Base-by-base conservation (phyloP, 2,113 vertebrate species). In the Trogon surrucura region DNA sequence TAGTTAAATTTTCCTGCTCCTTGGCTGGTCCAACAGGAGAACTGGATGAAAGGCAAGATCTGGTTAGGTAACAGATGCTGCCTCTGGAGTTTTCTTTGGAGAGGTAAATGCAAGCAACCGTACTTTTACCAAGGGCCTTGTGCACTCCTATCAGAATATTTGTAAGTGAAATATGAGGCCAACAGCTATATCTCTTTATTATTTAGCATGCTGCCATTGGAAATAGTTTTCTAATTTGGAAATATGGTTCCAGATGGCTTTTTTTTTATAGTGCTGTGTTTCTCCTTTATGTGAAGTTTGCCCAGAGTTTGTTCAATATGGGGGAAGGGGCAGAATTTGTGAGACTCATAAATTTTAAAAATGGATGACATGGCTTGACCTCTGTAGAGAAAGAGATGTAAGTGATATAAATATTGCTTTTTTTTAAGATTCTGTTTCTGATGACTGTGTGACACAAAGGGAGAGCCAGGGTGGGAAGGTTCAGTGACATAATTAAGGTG, bases 21-120 rank as follows among this genome's bases (percentile, higher is more conserved):
- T 86, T 86, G 72, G 30, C 67, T 72, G 61, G 38, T 92, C 83
- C 80, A 81, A 53, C 50, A 91, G 74, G 71, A 97, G 91, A 92
- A 70, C 50, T 79, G 83, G 47, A 89, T 85, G 88, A 72, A 75
- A 92, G 62, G 75, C 71, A 86, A 88, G 47, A 79, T 41, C 66
- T 96, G 21, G 30, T 93, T 92, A 88, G 67, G 85, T 64, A 92
- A 36, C 80, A 95, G 74, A 93, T 88, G 47, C 65, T 95, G 29
- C 70, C 66, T 79, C 67, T 75, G 61, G 80, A 86, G 67, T 89
- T 91, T 95, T 96, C 64, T 88, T 73, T 80, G n/a, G 16, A 62
- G 78, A 89, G 22, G 53, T 65, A 92, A 92, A 88, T 53, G 79
- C 48, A 85, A 85, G 70, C 30, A 89, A 81, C 50, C 5, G 2